Evolutionary conservation across 2,888 invertebrate species (phyloP), one percentile per base, ranked within the genome.

Genomic region (Ametastegia equiseti): DNA sequence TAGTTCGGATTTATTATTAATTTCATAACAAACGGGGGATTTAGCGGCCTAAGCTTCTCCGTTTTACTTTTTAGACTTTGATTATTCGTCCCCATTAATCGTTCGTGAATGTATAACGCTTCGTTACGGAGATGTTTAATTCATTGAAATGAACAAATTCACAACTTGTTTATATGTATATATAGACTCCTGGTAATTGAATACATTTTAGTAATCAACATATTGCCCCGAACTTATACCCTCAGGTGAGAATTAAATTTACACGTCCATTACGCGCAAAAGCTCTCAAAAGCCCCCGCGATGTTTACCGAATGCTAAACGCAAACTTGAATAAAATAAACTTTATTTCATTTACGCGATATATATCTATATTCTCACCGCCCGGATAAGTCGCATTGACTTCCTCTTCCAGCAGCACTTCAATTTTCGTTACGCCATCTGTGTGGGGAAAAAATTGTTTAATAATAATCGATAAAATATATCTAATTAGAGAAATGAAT

Each of bases 351-450:
- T 65, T 4, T n/a, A 65, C 30, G 60, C 11, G 30, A 30, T 3
- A 86, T n/a, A n/a, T n/a, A n/a, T n/a, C n/a, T n/a, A n/a, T n/a
- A n/a, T n/a, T n/a, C 88, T 88, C 83, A 90, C 89, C 90, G 69
- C 86, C 84, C 36, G 89, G 88, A 83, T 89, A 88, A 80, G 90
- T 90, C 47, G 89, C 88, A 87, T 90, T 90, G 83, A 88, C 86
- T 86, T 89, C 88, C 80, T 90, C 90, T 54, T 89, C 87, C 57
- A 90, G 86, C 87, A 88, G 89, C 87, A 90, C 82, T 81, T 90
- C 90, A 82, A 90, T 90, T 84, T 89, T 88, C 77, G 89, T 90
- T 88, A 90, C 89, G 87, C 87, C 84, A 79, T 87, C 90, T 90
- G 81, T 23, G 39, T 19, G 4, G 23, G 19, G 1, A 33, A 75